Evolutionary conservation across 2,797 vertebrate genomes (phyloP).

Genomic region (Hydrolagus colliei): DNA sequence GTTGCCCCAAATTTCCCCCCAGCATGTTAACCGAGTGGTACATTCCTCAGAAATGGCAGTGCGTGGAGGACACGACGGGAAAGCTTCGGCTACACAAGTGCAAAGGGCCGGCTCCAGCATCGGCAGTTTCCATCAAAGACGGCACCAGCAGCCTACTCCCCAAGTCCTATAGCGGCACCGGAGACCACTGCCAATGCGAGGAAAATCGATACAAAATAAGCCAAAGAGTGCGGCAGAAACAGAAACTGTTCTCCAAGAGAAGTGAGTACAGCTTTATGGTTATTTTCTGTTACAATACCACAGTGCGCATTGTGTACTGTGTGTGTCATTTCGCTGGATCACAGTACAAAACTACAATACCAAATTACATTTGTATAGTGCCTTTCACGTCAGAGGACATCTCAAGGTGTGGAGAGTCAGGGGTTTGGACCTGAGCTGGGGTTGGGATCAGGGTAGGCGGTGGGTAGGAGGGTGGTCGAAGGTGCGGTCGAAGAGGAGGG

Average conservation of each 20-base stretch:
- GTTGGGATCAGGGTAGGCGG: no score
- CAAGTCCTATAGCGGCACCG: slow-evolving; percentile 56
- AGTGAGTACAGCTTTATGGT: slow-evolving; percentile 57
- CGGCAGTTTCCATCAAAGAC: slow-evolving; percentile 53
- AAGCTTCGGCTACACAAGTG: slow-evolving; percentile 84
- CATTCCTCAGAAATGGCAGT: slow-evolving; percentile 83
- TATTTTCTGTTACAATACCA: not conserved
- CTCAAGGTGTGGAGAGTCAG: no score
- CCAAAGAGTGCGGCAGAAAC: slow-evolving; percentile 62
- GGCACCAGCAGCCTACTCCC: slow-evolving; percentile 68
- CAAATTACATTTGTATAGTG: no score
- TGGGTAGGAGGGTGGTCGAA: no score
- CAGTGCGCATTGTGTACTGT: no score
- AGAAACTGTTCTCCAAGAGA: slow-evolving; percentile 73
- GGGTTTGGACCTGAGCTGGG: no score
- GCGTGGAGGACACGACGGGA: slow-evolving; percentile 78
- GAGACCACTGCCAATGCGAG: slow-evolving; percentile 64
- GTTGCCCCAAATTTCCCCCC: not conserved
- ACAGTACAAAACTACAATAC: no score
- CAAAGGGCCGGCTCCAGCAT: slow-evolving; percentile 62
- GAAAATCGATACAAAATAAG: slow-evolving; percentile 56
- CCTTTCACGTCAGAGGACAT: no score
- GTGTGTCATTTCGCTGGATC: no score
- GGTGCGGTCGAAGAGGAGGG: no score
- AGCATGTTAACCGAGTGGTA: not conserved